phyloP scores from a whole-genome alignment of 2,888 invertebrate genomes.

The Unio pictorum region DNA sequence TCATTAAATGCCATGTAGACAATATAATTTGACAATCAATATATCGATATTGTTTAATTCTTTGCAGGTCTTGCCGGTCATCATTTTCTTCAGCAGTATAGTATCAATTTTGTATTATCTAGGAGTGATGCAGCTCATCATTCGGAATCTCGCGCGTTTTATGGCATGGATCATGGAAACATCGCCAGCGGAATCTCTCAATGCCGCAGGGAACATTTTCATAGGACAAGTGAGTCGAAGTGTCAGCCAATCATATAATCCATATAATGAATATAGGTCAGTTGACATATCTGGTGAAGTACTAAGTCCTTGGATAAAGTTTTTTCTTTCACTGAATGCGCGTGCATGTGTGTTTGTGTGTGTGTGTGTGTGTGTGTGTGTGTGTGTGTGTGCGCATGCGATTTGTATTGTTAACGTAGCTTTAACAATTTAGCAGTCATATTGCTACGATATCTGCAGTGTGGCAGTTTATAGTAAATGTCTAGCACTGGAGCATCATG shows the following conservation, averaged over 20 bases:
- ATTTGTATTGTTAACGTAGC: too few relatives aligned
- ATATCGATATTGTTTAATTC: constrained; percentile 5
- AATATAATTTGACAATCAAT: too few relatives aligned
- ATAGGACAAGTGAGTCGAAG: constrained; percentile 39
- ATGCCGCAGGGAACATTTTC: constrained; percentile 92
- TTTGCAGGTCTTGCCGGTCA: constrained; percentile 81
- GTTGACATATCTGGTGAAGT: not conserved
- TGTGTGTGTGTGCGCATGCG: too few relatives aligned
- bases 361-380: too few relatives aligned
- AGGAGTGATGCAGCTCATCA: constrained; percentile 87
- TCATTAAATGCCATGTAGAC: too few relatives aligned
- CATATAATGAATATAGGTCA: not conserved
- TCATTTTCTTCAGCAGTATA: constrained; percentile 92
- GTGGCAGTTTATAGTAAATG: too few relatives aligned
- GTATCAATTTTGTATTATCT: constrained; percentile 89
- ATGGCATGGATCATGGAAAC: constrained; percentile 81
- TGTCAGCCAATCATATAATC: not conserved
- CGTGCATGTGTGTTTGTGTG: not conserved
- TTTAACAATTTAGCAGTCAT: too few relatives aligned
- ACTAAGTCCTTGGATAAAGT: not conserved
- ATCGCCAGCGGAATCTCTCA: constrained; percentile 91
- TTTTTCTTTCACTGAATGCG: not conserved
- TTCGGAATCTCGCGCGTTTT: constrained; percentile 83
- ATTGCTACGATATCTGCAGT: too few relatives aligned
- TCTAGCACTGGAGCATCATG: too few relatives aligned